Conservation (phyloP, 2,888 invertebrate species). For the Folsomia manolachei region DNA sequence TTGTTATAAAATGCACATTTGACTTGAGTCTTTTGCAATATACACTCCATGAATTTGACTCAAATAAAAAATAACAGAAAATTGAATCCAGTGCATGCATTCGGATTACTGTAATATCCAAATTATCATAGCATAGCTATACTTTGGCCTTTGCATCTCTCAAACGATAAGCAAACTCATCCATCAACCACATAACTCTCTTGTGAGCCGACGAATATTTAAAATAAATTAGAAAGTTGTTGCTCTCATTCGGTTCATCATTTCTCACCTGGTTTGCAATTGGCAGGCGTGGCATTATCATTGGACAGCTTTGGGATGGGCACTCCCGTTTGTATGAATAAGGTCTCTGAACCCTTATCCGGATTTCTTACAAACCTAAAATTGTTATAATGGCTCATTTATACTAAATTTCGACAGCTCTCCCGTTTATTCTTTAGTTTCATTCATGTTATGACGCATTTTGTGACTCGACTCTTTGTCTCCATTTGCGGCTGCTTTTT, state of each 20-base stretch:
- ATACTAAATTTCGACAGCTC: neutral
- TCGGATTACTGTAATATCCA: too few relatives aligned
- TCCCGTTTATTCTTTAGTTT: too few relatives aligned
- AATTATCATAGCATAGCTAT: too few relatives aligned
- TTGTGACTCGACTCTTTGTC: neutral
- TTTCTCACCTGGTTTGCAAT: constrained; percentile 80
- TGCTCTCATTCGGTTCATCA: constrained; percentile 72
- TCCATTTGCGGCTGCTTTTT: neutral
- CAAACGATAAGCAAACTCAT: neutral
- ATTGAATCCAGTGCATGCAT: too few relatives aligned
- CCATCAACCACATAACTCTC: neutral
- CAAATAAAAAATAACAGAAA: too few relatives aligned
- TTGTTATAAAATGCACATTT: too few relatives aligned
- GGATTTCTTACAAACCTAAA: constrained; percentile 70
- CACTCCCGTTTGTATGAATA: constrained; percentile 62
- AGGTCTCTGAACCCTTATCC: constrained; percentile 61
- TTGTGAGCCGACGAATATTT: too few relatives aligned
- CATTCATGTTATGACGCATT: neutral
- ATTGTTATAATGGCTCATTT: too few relatives aligned
- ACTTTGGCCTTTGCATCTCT: too few relatives aligned
- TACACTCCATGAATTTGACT: too few relatives aligned
- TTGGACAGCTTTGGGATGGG: constrained; percentile 67
- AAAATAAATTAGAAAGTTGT: neutral
- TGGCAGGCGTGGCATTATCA: constrained; percentile 68
- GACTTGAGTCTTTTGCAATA: too few relatives aligned